These are phyloP conservation scores for Zeugodacus cucurbitae DNA, from an alignment of 1,140 invertebrate genomes.

Conservation along the genomic window DNA sequence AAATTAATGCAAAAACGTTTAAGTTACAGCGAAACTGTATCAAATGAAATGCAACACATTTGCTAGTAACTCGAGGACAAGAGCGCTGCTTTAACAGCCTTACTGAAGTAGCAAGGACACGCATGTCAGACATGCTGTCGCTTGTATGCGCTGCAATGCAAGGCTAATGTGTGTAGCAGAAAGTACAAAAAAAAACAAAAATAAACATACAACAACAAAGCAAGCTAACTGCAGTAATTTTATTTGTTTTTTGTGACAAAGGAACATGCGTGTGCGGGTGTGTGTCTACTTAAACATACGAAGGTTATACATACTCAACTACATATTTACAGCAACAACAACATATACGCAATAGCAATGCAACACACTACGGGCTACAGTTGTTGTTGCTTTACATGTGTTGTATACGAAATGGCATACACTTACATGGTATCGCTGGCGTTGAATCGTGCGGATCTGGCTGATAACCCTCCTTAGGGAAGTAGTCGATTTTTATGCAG, in stretches of 20 bases:
- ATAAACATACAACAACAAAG: background rate
- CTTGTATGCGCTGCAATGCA: background rate
- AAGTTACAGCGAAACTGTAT: background rate
- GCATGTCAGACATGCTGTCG: background rate
- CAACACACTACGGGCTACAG: background rate
- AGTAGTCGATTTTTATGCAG: constrained; percentile 87
- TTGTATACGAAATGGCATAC: background rate
- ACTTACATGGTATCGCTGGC: constrained; percentile 90
- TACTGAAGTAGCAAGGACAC: constrained; percentile 8
- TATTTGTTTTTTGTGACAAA: background rate
- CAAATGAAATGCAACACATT: background rate
- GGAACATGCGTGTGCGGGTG: background rate
- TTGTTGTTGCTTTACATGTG: background rate
- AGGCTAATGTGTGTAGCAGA: background rate
- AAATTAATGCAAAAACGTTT: background rate
- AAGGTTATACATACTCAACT: background rate
- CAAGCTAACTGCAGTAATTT: background rate
- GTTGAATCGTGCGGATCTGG: constrained; percentile 88
- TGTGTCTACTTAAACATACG: background rate
- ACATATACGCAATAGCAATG: background rate
- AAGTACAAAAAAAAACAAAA: background rate
- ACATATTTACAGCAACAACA: background rate
- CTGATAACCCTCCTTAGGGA: constrained; percentile 83
- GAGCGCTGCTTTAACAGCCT: background rate
- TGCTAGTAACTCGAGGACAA: background rate